phyloP scores from a whole-genome alignment of 2,797 vertebrate species.

The Sebastes kiyomatsui region DNA sequence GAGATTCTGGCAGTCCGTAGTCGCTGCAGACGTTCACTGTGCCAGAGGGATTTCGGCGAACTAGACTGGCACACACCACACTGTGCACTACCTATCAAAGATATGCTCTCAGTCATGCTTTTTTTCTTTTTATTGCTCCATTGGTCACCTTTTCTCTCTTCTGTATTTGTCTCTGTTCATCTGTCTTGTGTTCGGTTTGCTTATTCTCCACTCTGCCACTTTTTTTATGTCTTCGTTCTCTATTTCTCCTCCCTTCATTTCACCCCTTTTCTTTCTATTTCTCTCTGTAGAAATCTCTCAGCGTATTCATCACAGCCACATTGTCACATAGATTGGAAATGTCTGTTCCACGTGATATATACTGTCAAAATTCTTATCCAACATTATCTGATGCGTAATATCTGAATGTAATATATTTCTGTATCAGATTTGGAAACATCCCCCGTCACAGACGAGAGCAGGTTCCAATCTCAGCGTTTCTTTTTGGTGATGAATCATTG shows the following conservation, averaged over 20 bases:
- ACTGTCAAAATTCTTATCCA: background rate
- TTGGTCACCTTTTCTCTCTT: constrained; percentile 32
- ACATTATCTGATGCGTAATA: background rate
- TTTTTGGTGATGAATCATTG: constrained; percentile 10
- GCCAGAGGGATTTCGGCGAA: constrained; percentile 45
- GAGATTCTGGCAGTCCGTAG: constrained; percentile 30
- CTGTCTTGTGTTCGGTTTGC: constrained; percentile 8
- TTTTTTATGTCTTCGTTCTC: background rate
- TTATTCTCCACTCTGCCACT: background rate
- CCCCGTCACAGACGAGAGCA: background rate
- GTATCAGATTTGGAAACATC: background rate
- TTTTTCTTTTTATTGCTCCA: constrained; percentile 16
- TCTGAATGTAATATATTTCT: background rate
- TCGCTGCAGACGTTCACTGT: constrained; percentile 23
- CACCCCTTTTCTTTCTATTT: background rate
- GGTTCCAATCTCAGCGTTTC: background rate
- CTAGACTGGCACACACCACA: constrained; percentile 5
- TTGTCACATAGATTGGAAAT: constrained; percentile 9
- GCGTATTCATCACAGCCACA: background rate
- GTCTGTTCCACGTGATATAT: background rate
- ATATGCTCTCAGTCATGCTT: background rate
- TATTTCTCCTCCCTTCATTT: constrained; percentile 11
- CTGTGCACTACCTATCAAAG: constrained; percentile 32
- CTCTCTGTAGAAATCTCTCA: background rate
- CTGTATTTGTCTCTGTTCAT: constrained; percentile 27